Base-by-base conservation (phyloP, 2,797 vertebrate species). In the Leptoclinus maculatus region DNA sequence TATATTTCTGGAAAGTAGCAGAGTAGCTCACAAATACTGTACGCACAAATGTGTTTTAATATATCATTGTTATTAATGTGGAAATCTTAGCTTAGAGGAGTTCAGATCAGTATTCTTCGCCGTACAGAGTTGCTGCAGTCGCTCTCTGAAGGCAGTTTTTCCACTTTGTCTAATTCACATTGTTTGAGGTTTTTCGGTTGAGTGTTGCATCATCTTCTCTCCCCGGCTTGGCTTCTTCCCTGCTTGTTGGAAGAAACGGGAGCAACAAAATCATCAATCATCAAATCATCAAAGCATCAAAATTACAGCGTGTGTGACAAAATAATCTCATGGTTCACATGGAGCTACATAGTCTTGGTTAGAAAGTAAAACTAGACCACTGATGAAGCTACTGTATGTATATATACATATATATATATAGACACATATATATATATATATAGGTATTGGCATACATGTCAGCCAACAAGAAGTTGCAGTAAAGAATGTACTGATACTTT, bases 41-140 rank as follows among this genome's bases (percentile, higher is more conserved):
- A 87, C 86, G 90, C 87, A 83, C 73, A 65, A 87, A 86, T 92
- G 91, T 94, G 91, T 93, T 91, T 91, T 82, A 86, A 78, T 88
- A 83, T 90, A 73, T 87, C 60, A 66, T 70, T 76, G 77, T 90
- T 83, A 71, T 89, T 88, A 57, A 75, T 84, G 90, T 89, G 84
- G 80, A 87, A 53, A 70, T 74, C 62, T 74, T 91, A 86, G 89
- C 53, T 59, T 86, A 89, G 82, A 81, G 49, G 78, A 71, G 78
- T 62, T 85, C 82, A 74, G 72, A 66, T 88, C 80, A 79, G 86
- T 90, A 43, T 88, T 88, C 78, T 53, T 72, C 71, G 54, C 67
- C 43, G 29, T 17, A 7, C 51, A 71, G 68, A 82, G 66, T 62
- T 32, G 57, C 66, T 69, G 1, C 71, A 58, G 76, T 69, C 54